These are phyloP conservation scores for Pocillopora verrucosa DNA, from an alignment of 64 coral and sea anemone species.

Conservation along the genomic window DNA sequence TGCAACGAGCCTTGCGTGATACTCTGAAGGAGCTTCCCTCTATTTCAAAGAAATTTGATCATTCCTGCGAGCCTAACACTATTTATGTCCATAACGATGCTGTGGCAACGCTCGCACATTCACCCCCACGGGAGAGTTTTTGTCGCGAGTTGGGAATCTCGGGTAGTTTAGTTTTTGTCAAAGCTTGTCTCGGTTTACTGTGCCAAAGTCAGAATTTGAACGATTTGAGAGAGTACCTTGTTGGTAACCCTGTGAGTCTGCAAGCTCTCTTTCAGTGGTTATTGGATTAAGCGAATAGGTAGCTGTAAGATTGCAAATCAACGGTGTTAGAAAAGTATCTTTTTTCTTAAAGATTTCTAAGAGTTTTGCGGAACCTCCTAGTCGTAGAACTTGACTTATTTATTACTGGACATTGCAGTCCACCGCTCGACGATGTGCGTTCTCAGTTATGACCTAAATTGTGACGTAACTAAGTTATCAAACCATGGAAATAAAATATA, in stretches of 20 bases:
- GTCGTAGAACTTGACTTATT: too few relatives aligned
- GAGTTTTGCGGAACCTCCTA: too few relatives aligned
- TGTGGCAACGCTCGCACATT: neutral
- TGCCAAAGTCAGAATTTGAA: neutral
- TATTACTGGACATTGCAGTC: too few relatives aligned
- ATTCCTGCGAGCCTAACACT: neutral
- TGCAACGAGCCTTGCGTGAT: slow-evolving; percentile 17
- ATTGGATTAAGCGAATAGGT: neutral
- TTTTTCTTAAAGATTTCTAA: too few relatives aligned
- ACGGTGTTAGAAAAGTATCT: too few relatives aligned
- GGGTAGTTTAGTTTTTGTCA: neutral
- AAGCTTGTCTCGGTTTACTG: neutral
- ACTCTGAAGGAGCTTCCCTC: neutral
- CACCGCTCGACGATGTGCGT: too few relatives aligned
- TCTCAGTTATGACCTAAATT: too few relatives aligned
- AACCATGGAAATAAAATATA: too few relatives aligned
- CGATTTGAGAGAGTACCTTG: neutral
- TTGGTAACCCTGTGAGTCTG: neutral
- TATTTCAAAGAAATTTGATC: neutral
- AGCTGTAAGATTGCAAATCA: too few relatives aligned
- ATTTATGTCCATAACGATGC: neutral
- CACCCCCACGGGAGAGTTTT: neutral
- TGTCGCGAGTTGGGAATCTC: neutral
- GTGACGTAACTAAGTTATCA: too few relatives aligned
- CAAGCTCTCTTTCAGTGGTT: neutral